Base-by-base conservation (phyloP, 2,797 vertebrate genomes). In the Naso thynnoides region DNA sequence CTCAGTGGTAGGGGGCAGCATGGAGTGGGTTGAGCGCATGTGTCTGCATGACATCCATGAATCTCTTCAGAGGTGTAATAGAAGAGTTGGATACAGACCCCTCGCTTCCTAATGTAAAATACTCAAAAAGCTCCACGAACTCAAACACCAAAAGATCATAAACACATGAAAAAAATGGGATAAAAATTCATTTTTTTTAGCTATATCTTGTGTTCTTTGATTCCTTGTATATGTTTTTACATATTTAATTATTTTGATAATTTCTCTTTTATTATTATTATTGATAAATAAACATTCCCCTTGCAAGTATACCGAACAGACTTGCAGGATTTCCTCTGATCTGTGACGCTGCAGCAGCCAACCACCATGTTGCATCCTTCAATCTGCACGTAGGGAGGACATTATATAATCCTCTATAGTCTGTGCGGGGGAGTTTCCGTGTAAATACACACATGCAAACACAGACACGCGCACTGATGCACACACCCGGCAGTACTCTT, bases 311-410 rank as follows among this genome's bases (percentile, higher is more conserved):
- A 55, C 78, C 60, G 67, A 81, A 77, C 64, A 77, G 39, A 82
- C 9, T 21, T 74, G 74, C 29, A 79, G 83, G 74, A 72, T 88
- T 88, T 88, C 52, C 57, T 67, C 64, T 65, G 76, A 81, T 76
- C 79, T 85, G 38, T 76, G 50, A 61, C 36, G 9, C 67, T 84
- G 77, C 72, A 44, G 48, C 56, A 81, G 67, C 73, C 77, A 79
- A 57, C 91, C 89, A 83, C 89, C 92, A 93, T 94, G 87, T 70
- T 89, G 88, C 86, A 85, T 62, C 73, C 82, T 73, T 82, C 82
- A 79, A 19, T 78, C 53, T 0, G 87, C 93, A 93, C 87, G 89
- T 91, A 92, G 63, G 19, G 50, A 84, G 83, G 66, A 61, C 33
- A 76, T 91, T 92, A 92, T 86, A 80, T 90, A 92, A 93, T 83